Percentiles rank a stretch among this genome's conserved stretches.
These are phyloP conservation scores for Otocyon megalotis DNA, from an alignment of 2,113 vertebrate species.

Conservation along the genomic window DNA sequence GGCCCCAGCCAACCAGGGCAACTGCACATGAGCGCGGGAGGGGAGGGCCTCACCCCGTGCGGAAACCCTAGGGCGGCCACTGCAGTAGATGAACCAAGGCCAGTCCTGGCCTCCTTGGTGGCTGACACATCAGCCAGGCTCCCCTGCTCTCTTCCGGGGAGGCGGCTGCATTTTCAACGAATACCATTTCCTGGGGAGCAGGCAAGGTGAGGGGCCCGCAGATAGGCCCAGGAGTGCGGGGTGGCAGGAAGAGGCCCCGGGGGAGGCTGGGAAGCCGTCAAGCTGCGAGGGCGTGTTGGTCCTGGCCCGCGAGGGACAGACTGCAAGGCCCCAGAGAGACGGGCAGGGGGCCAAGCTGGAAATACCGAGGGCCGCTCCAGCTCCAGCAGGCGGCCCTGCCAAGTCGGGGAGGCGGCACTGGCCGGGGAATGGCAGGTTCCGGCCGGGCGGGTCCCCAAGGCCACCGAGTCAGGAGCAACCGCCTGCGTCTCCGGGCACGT, in stretches of 20 bases:
- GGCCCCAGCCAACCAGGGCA: slow-evolving; percentile 15
- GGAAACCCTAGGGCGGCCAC: not conserved
- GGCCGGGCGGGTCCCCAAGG: slow-evolving; percentile 65
- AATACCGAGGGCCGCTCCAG: slow-evolving; percentile 68
- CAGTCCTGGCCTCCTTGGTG: not conserved
- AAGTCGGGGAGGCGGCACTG: slow-evolving; percentile 73
- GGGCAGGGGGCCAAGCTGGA: slow-evolving; percentile 64
- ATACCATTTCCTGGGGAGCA: not conserved
- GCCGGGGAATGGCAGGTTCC: slow-evolving; percentile 65
- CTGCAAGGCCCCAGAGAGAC: slow-evolving; percentile 55
- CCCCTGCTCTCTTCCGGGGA: not conserved
- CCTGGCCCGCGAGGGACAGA: slow-evolving; percentile 63
- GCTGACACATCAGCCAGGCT: not conserved
- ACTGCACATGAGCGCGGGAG: not conserved
- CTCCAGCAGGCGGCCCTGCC: slow-evolving; percentile 32
- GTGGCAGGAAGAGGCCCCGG: not conserved
- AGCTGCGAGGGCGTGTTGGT: slow-evolving; percentile 15
- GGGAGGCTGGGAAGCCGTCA: not conserved
- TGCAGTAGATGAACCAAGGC: slow-evolving; percentile 23
- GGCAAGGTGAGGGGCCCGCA: not conserved
- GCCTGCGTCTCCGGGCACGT: slow-evolving; percentile 65
- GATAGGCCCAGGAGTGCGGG: not conserved
- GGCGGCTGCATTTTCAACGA: not conserved
- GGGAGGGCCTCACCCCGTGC: not conserved
- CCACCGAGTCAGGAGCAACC: slow-evolving; percentile 42